Conservation (phyloP, 2,113 vertebrate genomes). For the Plestiodon gilberti region DNA sequence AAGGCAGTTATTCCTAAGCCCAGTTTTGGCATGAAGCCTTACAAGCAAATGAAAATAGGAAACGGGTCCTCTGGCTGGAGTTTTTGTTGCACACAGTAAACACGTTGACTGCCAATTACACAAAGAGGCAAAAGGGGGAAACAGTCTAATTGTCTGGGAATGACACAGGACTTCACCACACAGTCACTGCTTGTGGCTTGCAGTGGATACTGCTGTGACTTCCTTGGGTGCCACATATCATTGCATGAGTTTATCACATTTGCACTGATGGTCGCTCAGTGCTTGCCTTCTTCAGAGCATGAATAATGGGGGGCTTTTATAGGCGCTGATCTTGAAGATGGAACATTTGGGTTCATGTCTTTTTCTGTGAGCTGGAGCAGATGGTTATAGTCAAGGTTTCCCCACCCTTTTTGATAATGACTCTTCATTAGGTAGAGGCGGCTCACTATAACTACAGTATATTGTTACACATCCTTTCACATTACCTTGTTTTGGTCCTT, state of each 20-base stretch:
- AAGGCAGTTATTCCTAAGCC: background rate
- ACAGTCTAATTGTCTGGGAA: background rate
- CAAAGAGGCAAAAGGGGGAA: background rate
- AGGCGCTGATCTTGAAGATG: background rate
- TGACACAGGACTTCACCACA: background rate
- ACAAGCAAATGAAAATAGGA: background rate
- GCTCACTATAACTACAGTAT: too few relatives aligned
- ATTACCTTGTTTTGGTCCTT: too few relatives aligned
- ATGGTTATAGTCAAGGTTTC: background rate
- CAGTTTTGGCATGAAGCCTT: slow-evolving; percentile 24
- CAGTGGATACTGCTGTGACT: background rate
- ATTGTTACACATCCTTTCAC: too few relatives aligned
- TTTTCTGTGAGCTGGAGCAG: background rate
- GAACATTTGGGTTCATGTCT: background rate
- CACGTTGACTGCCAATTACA: background rate
- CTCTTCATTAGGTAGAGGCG: background rate
- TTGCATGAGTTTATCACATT: slow-evolving; percentile 5
- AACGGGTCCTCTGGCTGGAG: background rate
- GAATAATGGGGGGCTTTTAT: background rate
- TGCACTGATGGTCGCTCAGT: slow-evolving; percentile 18
- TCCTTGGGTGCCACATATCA: background rate
- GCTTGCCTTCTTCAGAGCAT: background rate
- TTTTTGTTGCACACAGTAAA: slow-evolving; percentile 4
- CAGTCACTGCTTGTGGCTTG: background rate
- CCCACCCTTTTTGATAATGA: background rate